Conservation (phyloP, 2,797 vertebrate genomes). For the Phataginus tricuspis region DNA sequence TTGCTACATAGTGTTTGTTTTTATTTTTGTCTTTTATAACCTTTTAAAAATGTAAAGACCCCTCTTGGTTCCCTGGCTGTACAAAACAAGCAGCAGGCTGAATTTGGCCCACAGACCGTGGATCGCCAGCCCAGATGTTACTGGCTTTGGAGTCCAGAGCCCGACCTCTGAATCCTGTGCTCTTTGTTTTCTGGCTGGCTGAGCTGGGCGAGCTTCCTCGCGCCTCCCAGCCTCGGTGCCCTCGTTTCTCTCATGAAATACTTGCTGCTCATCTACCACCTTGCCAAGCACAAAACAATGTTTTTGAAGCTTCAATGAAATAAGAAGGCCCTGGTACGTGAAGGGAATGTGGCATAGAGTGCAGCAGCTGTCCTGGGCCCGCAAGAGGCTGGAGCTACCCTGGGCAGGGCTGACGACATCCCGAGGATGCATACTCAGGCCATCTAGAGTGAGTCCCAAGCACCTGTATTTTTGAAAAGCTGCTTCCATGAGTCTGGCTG, state of each 20-base stretch:
- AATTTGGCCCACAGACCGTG: accelerated
- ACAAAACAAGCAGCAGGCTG: background rate
- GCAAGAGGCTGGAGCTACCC: background rate
- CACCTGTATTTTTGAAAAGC: background rate
- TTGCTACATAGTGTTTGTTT: background rate
- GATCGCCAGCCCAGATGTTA: background rate
- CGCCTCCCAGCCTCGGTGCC: background rate
- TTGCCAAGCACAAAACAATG: background rate
- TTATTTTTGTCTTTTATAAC: background rate
- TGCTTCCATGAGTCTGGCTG: background rate
- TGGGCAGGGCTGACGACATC: background rate
- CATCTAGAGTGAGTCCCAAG: accelerated
- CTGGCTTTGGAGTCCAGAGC: background rate
- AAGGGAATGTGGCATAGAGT: background rate
- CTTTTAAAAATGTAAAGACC: conserved; percentile 14
- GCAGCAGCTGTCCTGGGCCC: background rate
- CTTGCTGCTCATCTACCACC: background rate
- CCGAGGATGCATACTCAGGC: background rate
- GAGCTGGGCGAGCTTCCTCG: background rate
- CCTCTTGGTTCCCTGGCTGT: background rate
- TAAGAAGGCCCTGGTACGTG: background rate
- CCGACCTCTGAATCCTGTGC: background rate
- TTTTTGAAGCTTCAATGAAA: background rate
- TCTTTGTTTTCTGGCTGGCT: background rate
- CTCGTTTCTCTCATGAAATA: background rate